phyloP scores from a whole-genome alignment of 1,140 invertebrate species.

The Lepidurus couesii region DNA sequence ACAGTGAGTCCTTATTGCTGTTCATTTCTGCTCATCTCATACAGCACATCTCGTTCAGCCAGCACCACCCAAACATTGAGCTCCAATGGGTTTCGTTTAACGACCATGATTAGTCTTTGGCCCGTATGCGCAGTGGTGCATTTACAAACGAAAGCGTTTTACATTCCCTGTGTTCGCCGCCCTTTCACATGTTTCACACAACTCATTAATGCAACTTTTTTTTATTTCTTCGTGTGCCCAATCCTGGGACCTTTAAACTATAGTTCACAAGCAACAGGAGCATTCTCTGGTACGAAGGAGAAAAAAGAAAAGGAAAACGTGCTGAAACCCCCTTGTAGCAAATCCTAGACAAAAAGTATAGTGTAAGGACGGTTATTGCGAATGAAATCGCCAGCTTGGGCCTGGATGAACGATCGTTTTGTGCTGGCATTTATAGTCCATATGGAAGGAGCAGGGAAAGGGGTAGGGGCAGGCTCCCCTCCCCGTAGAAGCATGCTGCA shows the following conservation, averaged over 20 bases:
- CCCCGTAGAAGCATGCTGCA: background rate
- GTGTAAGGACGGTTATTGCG: background rate
- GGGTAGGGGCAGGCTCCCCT: background rate
- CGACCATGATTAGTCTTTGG: background rate
- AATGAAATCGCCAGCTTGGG: background rate
- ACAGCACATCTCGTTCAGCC: background rate
- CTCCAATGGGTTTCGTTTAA: conserved; percentile 18
- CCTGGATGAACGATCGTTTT: background rate
- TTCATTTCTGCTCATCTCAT: conserved; percentile 8
- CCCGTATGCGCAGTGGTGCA: background rate
- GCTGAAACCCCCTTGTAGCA: too few species aligned
- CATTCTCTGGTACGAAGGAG: too few species aligned
- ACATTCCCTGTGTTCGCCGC: background rate
- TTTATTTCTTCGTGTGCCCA: too few species aligned
- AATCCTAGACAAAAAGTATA: too few species aligned
- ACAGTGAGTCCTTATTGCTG: background rate
- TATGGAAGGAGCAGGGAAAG: background rate
- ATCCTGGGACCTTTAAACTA: too few species aligned
- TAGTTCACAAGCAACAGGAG: too few species aligned
- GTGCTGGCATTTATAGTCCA: background rate
- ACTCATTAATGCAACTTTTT: too few species aligned
- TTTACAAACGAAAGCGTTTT: background rate
- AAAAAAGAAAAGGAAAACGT: too few species aligned
- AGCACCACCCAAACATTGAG: conserved; percentile 6
- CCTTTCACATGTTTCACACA: too few species aligned